These are phyloP conservation scores for Tinea semifulvella DNA, from an alignment of 2,888 invertebrate genomes.

Conservation along the genomic window DNA sequence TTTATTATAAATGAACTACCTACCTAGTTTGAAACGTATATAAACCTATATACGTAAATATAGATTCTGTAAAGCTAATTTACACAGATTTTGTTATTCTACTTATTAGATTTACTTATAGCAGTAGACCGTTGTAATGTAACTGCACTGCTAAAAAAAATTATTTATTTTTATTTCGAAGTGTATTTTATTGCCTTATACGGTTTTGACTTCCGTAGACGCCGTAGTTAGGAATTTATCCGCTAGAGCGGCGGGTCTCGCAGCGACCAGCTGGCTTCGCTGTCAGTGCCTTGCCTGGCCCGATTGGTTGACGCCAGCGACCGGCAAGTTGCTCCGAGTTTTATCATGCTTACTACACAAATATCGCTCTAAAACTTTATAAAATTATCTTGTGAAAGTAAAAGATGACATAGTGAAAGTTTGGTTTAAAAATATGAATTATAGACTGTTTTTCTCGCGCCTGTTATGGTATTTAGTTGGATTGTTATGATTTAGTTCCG, in stretches of 20 bases:
- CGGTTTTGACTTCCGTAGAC: conserved; percentile 13
- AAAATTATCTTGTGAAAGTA: conserved; percentile 34
- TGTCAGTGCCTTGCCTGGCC: conserved; percentile 46
- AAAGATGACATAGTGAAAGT: conserved; percentile 20
- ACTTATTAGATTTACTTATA: too few relatives aligned
- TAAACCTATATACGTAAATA: too few relatives aligned
- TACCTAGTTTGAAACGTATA: too few relatives aligned
- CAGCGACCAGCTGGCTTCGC: conserved; percentile 45
- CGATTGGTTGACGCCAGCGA: conserved; percentile 31
- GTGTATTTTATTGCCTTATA: conserved; percentile 13
- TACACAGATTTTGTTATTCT: too few relatives aligned
- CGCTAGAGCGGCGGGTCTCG: conserved; percentile 50
- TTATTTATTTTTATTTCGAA: too few relatives aligned
- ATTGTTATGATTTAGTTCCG: conserved; percentile 29
- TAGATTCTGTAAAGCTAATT: too few relatives aligned
- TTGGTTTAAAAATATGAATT: conserved; percentile 17
- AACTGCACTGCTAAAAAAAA: too few relatives aligned
- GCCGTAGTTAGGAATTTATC: conserved; percentile 49
- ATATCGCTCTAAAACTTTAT: conserved; percentile 8
- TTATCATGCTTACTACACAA: conserved; percentile 20
- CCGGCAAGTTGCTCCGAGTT: conserved; percentile 28
- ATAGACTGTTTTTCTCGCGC: conserved; percentile 21
- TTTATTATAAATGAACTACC: too few relatives aligned
- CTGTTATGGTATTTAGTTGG: conserved; percentile 31
- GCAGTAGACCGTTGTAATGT: too few relatives aligned